These are phyloP conservation scores for Apodemia hepburni DNA, from an alignment of 2,888 invertebrate species.

Conservation along the genomic window DNA sequence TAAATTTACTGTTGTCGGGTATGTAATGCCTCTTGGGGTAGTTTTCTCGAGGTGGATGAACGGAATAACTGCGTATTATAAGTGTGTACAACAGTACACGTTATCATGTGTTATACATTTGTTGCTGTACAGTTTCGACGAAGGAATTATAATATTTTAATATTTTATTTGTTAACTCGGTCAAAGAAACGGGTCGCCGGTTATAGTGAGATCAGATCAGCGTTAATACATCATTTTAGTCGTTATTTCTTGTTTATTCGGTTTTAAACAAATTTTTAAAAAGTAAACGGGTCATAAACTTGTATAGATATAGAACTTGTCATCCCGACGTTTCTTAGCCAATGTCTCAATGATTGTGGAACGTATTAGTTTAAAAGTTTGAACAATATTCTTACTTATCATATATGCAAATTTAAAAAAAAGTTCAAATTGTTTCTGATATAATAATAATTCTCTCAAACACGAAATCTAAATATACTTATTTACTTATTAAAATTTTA, in stretches of 20 bases:
- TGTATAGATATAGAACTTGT: no score
- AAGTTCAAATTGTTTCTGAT: neutral
- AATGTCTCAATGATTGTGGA: no score
- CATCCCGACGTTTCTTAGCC: no score
- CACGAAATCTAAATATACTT: no score
- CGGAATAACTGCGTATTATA: constrained; percentile 40
- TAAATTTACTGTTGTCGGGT: neutral
- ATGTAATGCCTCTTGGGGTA: neutral
- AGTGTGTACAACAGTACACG: constrained; percentile 49
- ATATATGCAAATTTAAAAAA: neutral
- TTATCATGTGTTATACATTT: constrained; percentile 50
- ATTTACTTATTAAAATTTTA: no score
- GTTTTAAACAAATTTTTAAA: neutral
- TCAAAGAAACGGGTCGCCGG: constrained; percentile 54
- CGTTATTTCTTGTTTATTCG: neutral
- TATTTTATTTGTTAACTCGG: constrained; percentile 69
- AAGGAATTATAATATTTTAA: constrained; percentile 65
- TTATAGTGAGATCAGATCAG: constrained; percentile 4
- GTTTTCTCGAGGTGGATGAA: neutral
- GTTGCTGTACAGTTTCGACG: constrained; percentile 62
- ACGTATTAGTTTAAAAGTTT: neutral
- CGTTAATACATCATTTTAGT: neutral
- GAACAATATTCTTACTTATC: neutral
- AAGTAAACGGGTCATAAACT: no score
- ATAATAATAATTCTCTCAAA: neutral